Percentiles rank a stretch among this genome's conserved stretches.
Conservation (phyloP, 2,797 vertebrate species). For the Crypturellus tataupa region DNA sequence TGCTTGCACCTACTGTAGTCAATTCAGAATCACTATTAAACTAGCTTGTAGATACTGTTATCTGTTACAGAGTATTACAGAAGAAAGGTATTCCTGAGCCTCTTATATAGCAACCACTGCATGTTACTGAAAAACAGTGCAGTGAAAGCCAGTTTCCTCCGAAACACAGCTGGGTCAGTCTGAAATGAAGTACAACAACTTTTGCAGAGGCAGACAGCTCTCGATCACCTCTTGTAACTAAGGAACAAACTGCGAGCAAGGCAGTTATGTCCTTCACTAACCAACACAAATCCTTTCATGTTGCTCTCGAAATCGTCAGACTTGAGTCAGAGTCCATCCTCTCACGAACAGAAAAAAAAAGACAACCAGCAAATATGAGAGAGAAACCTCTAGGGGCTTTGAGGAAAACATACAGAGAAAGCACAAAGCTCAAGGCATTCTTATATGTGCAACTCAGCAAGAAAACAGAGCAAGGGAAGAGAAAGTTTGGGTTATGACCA, state of each 20-base stretch:
- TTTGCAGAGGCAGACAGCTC: not conserved
- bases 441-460: rapidly evolving
- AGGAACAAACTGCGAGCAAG: rapidly evolving
- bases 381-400: not conserved
- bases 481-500: not conserved
- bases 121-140: not conserved
- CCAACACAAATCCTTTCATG: not conserved
- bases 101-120: not conserved
- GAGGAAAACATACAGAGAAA: not conserved
- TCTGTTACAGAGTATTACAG: not conserved
- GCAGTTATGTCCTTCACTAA: not conserved
- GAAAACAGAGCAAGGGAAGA: not conserved
- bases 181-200: not conserved
- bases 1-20: not conserved
- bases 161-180: not conserved
- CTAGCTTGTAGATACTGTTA: not conserved
- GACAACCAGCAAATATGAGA: not conserved
- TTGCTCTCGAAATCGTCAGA: not conserved
- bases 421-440: not conserved
- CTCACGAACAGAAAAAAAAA: not conserved
- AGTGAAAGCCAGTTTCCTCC: not conserved
- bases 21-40: not conserved
- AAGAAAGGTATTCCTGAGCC: not conserved
- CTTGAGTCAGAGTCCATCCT: not conserved
- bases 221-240: rapidly evolving